These are phyloP conservation scores for Dendrocopos noguchii DNA, from an alignment of 2,113 vertebrate genomes.

Conservation along the genomic window DNA sequence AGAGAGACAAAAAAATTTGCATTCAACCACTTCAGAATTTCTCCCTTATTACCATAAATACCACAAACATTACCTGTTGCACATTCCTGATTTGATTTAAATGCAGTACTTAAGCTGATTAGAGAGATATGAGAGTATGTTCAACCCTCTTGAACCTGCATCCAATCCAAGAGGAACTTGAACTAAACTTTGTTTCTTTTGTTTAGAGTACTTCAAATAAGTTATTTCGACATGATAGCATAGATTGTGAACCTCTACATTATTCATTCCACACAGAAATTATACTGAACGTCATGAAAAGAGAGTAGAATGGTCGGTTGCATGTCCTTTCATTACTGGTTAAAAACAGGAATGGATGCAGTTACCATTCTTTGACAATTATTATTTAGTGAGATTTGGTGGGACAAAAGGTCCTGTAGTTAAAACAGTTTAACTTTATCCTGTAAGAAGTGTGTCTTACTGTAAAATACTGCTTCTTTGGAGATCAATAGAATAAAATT, in stretches of 20 bases:
- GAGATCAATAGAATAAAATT: background rate
- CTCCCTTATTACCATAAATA: slow-evolving; percentile 69
- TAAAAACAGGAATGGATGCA: background rate
- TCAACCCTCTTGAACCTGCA: slow-evolving; percentile 48
- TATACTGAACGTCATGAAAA: background rate
- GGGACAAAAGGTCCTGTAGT: background rate
- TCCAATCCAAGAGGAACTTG: slow-evolving; percentile 4
- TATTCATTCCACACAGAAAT: background rate
- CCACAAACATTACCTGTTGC: slow-evolving; percentile 65
- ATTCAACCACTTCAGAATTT: slow-evolving; percentile 60
- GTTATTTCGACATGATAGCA: background rate
- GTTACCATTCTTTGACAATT: background rate
- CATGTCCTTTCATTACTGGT: background rate
- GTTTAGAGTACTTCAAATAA: background rate
- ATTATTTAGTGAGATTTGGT: background rate
- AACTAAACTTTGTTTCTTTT: slow-evolving; percentile 48
- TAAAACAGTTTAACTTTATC: background rate
- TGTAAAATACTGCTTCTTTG: background rate
- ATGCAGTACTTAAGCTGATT: slow-evolving; percentile 70
- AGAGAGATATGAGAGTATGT: slow-evolving; percentile 37
- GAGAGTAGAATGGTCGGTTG: background rate
- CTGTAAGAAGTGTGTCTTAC: background rate
- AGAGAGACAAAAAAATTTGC: slow-evolving; percentile 52
- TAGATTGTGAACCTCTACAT: background rate
- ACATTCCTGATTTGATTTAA: slow-evolving; percentile 68